Evolutionary conservation across 2,797 vertebrate genomes (phyloP).

Genomic region (Megalops cyprinoides): DNA sequence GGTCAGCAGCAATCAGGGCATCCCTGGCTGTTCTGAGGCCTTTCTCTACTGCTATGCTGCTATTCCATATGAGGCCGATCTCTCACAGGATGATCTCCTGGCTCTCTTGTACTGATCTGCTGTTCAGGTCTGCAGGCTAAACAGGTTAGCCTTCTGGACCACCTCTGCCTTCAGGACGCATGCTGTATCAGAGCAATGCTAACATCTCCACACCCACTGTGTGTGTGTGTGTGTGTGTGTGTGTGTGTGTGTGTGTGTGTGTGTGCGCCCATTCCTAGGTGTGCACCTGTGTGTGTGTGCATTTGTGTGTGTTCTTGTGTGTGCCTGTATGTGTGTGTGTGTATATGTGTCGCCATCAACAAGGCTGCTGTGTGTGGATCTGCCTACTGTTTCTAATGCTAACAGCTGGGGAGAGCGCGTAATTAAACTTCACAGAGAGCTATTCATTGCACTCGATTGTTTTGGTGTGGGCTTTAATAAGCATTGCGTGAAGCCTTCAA

Average conservation of each 20-base stretch:
- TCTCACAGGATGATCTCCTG: too few species aligned
- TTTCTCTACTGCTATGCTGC: too few species aligned
- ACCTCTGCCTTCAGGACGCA: too few species aligned
- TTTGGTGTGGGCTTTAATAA: slow-evolving; percentile 56
- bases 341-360: background rate
- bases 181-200: too few species aligned
- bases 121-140: too few species aligned
- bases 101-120: too few species aligned
- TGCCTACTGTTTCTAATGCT: slow-evolving; percentile 51
- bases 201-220: too few species aligned
- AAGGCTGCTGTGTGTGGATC: slow-evolving; percentile 31
- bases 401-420: slow-evolving; percentile 48
- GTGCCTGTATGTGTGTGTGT: background rate
- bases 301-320: background rate
- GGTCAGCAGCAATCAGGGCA: too few species aligned
- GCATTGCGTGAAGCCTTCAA: slow-evolving; percentile 46
- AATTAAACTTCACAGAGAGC: slow-evolving; percentile 58
- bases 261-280: background rate
- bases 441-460: slow-evolving; percentile 57
- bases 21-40: too few species aligned
- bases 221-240: background rate
- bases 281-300: background rate
- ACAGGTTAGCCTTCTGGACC: too few species aligned
- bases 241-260: background rate
- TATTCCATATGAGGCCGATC: too few species aligned